A percentile compares a stretch with the other conserved stretches of the same genome.
Conservation (phyloP, 2,888 invertebrate genomes). For the Anorthoa munda region DNA sequence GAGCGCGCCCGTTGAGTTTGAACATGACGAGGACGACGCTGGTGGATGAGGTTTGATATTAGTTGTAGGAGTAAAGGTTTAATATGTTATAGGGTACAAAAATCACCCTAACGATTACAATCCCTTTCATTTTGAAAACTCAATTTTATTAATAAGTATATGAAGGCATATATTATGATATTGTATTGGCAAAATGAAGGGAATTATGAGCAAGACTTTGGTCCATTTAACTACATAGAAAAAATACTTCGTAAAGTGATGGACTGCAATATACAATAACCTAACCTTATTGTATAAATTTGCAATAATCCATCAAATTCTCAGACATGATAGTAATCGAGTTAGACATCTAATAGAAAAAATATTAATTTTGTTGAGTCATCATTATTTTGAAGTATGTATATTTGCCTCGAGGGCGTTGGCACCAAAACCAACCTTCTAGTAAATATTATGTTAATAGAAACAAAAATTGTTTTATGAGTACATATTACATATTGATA, state of each 20-base stretch:
- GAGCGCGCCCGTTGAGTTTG: constrained; percentile 93
- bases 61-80: neutral
- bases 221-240: too few species aligned
- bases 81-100: too few species aligned
- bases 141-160: neutral
- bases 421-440: neutral
- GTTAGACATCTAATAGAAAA: neutral
- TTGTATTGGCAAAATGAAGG: neutral
- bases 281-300: neutral
- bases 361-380: too few species aligned
- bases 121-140: neutral
- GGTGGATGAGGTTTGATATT: constrained; percentile 5
- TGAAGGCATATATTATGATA: neutral
- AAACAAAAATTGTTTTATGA: too few species aligned
- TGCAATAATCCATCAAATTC: neutral
- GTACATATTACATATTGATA: neutral
- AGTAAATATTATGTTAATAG: neutral
- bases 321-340: neutral
- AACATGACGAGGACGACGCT: constrained; percentile 94
- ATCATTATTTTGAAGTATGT: too few species aligned
- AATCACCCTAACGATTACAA: too few species aligned
- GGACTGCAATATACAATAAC: neutral
- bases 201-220: neutral
- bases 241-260: neutral
- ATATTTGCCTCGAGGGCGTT: neutral